phyloP scores from a whole-genome alignment of 2,797 vertebrate genomes.

The Sarcophilus harrisii region DNA sequence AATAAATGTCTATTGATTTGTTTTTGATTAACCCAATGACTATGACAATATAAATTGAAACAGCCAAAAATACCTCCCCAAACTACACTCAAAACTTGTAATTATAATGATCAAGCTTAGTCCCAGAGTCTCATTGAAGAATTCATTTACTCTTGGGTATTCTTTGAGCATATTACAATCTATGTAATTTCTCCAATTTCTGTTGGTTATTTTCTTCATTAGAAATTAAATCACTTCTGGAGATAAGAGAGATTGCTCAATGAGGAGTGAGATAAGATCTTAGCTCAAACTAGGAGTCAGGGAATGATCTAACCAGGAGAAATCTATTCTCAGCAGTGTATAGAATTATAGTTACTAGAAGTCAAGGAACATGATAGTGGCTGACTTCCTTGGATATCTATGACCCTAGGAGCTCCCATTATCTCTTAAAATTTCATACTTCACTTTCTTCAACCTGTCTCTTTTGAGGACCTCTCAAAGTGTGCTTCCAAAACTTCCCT shows the following conservation, averaged over 20 bases:
- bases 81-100: neutral
- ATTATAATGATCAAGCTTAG: neutral
- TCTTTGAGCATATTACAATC: neutral
- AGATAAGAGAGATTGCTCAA: neutral
- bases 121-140: neutral
- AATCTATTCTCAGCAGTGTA: neutral
- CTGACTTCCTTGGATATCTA: neutral
- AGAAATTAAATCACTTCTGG: neutral
- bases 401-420: neutral
- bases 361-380: neutral
- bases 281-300: neutral
- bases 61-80: neutral
- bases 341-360: neutral
- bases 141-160: neutral
- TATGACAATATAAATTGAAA: neutral
- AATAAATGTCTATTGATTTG: neutral
- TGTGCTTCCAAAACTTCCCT: neutral
- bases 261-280: neutral
- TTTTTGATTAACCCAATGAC: neutral
- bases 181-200: neutral
- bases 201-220: neutral
- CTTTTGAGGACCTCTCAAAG: neutral
- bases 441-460: neutral
- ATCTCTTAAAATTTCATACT: neutral
- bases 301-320: neutral